Conservation (phyloP, 2,888 invertebrate species). For the Melitaea athalia region DNA sequence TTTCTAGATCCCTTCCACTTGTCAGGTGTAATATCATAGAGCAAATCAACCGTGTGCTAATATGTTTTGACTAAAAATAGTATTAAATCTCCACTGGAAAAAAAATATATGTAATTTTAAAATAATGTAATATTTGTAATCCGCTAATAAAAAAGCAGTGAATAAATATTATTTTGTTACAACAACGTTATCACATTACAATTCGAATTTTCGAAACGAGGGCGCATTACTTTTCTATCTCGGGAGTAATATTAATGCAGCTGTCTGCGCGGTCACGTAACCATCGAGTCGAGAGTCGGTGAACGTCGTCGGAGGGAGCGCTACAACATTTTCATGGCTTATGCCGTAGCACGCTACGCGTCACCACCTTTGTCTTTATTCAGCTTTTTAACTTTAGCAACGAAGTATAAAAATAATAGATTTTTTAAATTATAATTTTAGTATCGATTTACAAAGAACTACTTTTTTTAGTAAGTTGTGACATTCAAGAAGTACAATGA, state of each 20-base stretch:
- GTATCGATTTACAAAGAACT: too few species aligned
- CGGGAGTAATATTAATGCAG: constrained; percentile 66
- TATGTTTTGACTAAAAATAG: too few species aligned
- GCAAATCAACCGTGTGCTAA: not conserved
- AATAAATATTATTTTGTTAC: constrained; percentile 4
- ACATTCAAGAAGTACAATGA: too few species aligned
- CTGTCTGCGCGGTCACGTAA: constrained; percentile 77
- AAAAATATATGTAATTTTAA: not conserved
- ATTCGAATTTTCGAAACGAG: constrained; percentile 17
- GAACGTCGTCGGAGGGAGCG: constrained; percentile 48
- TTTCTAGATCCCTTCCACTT: not conserved
- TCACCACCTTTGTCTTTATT: constrained; percentile 8
- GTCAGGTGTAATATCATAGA: not conserved
- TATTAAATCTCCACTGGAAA: not conserved
- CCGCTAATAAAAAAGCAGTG: not conserved
- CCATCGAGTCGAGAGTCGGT: constrained; percentile 64
- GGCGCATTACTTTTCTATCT: constrained; percentile 41
- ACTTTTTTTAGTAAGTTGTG: too few species aligned
- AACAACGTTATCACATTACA: not conserved
- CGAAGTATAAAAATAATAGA: not conserved
- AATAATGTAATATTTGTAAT: not conserved
- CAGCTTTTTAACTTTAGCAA: constrained; percentile 1
- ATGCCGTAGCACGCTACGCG: constrained; percentile 62
- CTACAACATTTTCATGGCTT: constrained; percentile 49
- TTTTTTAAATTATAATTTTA: not conserved